Base-by-base conservation (phyloP, 2,888 invertebrate species). In the Eumacrocentrus americanus region DNA sequence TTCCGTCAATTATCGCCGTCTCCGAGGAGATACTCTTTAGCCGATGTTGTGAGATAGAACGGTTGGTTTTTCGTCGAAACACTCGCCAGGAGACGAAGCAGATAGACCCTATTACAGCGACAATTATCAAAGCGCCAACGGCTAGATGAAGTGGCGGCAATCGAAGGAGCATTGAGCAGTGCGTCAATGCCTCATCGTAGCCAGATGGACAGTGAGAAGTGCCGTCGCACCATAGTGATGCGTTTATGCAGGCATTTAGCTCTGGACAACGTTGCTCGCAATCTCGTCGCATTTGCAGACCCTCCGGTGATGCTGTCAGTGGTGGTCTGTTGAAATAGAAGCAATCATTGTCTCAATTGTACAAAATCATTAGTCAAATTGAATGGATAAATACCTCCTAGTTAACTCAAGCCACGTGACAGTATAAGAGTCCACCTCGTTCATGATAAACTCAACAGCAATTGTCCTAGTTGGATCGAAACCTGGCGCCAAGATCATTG, bases 401-500 rank as follows among this genome's bases (percentile, higher is more conserved):
- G 90, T 87, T 73, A 94, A 85, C 81, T 94, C 94, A 78, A 94
- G 84, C 94, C 94, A 94, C 62, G 90, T 89, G 47, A 94, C 86
- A 47, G 86, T 86, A 77, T 92, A 94, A 6, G 88, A 85, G 18
- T 89, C 91, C 53, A 86, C 84, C 72, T 93, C 92, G 56, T 87
- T 86, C 37, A 91, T 89, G 64, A 92, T 83, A 70, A 93, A 91
- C 74, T 94, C 94, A 0, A 94, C 87, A 55, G 91, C 87, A 29
- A 94, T 84, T 23, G 89, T 88, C 62, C 90, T 84, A 0, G 88
- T 83, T 71, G 87, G 84, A 73, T 89, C 88, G 35, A 85, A 83
- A 58, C 85, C 87, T 40, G 89, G 85, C 20, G 84, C 72, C 3
- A 77, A 65, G 34, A 78, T 64, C 65, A 75, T 67, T 72, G 83